Evolutionary conservation across 2,888 invertebrate species (phyloP), one percentile per base, ranked within the genome.

Genomic region (Psococerastis gibbosa): DNA sequence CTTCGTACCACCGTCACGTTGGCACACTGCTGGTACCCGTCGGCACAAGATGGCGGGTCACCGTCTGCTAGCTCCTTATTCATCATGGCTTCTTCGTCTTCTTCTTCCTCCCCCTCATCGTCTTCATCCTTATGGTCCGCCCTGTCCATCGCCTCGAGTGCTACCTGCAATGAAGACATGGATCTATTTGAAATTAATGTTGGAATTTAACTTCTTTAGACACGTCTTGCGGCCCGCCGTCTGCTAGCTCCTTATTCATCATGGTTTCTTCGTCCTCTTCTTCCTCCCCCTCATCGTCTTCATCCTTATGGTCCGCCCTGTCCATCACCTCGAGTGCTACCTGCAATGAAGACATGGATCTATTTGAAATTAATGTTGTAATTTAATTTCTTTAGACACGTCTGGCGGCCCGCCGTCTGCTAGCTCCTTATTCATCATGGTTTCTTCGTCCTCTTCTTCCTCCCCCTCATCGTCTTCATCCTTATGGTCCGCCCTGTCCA

Each of bases 31-130:
- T 38, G 38, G 22, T 38, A 38, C 9, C 38, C 38, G 20, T 16
- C n/a, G n/a, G 13, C 20, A 18, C n/a, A 16, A 16, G 18, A 3
- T 20, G 13, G n/a, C 4, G 38, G 22, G 22, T 38, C 38, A 13
- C 33, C 33, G 33, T 16, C 17, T 17, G 33, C 15, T 16, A 17
- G 5, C 17, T 33, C 17, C 17, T 33, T 33, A 15, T 15, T 16
- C 5, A 15, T 9, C 17, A 16, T 4, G 9, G 15, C 9, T 4
- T 15, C 33, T 15, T 33, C 15, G 6, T 33, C 33, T 33, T 33
- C 33, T 33, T 33, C 17, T 9, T 33, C 33, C 17, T 17, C 33
- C 17, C 33, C 33, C 17, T 33, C 33, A 15, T 33, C 33, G 33
- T 33, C 33, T 17, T 33, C 33, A 33, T 33, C 33, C 17, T 33